Evolutionary conservation across 2,797 vertebrate species (phyloP), one percentile per base, ranked within the genome.

Genomic region (Rhynchonycteris naso): DNA sequence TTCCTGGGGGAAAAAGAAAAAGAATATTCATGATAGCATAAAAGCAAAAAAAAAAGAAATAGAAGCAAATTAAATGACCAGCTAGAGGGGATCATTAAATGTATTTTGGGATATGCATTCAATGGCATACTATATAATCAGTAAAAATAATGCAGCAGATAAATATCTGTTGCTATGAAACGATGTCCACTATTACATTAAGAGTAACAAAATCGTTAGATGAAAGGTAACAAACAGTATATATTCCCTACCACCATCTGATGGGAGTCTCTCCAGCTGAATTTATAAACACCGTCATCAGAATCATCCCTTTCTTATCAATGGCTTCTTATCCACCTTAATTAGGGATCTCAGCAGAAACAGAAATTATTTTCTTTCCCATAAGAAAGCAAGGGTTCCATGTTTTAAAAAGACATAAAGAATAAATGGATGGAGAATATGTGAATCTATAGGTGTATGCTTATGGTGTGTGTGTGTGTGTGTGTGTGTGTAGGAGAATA

Each of bases 151-250:
- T 33, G 54, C 75, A 71, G 12, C 54, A 82, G 24, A 56, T 79
- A 90, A 56, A 66, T 7, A 69, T 56, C 47, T 30, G 21, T 18
- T 56, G 11, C 16, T 78, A 80, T 47, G n/a, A 61, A 88, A 91
- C 61, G 11, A 88, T 71, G 22, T 35, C 65, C 21, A 66, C 26
- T 61, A 8, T 68, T 58, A 47, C 11, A 50, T 7, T 68, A 61
- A 58, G 15, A 76, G 16, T 16, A 87, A 88, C 26, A 58, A 76
- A 63, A 61, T 43, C 0, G 18, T 66, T 52, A 26, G 28, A 43
- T 7, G 47, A 35, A 56, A 56, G 75, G n/a, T 56, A 7, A 33
- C 0, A 19, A 7, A 33, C 0, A 19, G 7, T 28, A 4, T 12
- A 50, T 28, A 21, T 1, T 81, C 22, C 30, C 19, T n/a, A 50